phyloP scores from a whole-genome alignment of 1,140 invertebrate species.

The Stenopsyche tienmushanensis region DNA sequence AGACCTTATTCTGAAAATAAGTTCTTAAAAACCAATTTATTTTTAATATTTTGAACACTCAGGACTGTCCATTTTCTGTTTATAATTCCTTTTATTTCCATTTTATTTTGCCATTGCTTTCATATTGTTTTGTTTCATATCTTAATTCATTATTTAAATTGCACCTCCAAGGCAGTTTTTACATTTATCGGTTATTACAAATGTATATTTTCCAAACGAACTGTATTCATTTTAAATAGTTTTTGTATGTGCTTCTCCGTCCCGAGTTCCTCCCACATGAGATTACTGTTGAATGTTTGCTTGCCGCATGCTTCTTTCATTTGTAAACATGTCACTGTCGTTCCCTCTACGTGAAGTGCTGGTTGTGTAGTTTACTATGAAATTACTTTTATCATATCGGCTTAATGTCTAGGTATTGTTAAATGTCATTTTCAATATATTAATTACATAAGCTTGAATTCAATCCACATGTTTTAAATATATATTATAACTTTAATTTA shows the following conservation, averaged over 20 bases:
- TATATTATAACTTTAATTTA: conserved; percentile 8
- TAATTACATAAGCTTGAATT: conserved; percentile 16
- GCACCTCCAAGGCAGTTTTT: conserved; percentile 40
- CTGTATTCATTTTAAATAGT: conserved; percentile 38
- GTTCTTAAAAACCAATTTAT: conserved; percentile 2
- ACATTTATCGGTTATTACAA: conserved; percentile 31
- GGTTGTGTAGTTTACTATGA: conserved; percentile 42
- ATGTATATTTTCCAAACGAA: conserved; percentile 33
- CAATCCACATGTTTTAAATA: neutral
- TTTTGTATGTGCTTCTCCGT: conserved; percentile 40
- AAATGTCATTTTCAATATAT: conserved; percentile 39
- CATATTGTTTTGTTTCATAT: conserved; percentile 27
- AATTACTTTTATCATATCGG: conserved; percentile 38
- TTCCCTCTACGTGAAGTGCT: conserved; percentile 42
- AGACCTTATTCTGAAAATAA: conserved; percentile 11
- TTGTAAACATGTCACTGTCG: conserved; percentile 43
- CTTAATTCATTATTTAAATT: conserved; percentile 32
- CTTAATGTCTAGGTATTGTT: conserved; percentile 43
- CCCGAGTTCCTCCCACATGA: conserved; percentile 43
- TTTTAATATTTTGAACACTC: conserved; percentile 35
- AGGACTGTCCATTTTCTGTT: conserved; percentile 40
- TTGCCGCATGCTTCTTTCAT: conserved; percentile 58
- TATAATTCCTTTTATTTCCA: conserved; percentile 34
- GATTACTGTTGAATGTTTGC: conserved; percentile 59
- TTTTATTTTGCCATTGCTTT: conserved; percentile 41